A percentile compares a stretch with the other conserved stretches of the same genome.
These are phyloP conservation scores for Pherbina coryleti DNA, from an alignment of 2,888 invertebrate genomes.

Conservation along the genomic window DNA sequence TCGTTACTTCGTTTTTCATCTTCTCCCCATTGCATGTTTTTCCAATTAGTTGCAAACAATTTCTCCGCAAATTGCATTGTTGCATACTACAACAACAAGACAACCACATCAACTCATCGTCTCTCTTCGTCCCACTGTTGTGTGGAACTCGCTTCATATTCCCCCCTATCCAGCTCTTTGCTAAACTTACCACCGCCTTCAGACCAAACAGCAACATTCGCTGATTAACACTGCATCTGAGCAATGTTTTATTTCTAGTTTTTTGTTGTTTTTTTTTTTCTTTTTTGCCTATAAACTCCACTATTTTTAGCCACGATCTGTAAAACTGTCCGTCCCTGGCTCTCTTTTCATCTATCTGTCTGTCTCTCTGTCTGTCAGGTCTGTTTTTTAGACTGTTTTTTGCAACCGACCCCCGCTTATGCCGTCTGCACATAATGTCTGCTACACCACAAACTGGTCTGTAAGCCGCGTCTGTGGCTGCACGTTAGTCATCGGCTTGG, in stretches of 20 bases:
- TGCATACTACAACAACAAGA: slow-evolving; percentile 36
- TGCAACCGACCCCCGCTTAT: background rate
- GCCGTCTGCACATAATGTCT: background rate
- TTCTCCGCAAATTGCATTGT: slow-evolving; percentile 39
- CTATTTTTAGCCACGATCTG: slow-evolving; percentile 9
- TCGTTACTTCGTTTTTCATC: background rate
- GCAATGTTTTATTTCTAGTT: background rate
- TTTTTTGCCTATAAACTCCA: background rate
- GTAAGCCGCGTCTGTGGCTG: background rate
- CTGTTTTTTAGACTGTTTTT: background rate
- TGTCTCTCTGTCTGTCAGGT: background rate
- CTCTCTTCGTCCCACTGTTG: background rate
- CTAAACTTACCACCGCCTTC: slow-evolving; percentile 7
- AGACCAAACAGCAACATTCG: background rate
- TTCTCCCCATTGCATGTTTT: slow-evolving; percentile 16
- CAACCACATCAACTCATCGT: background rate
- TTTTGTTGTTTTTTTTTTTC: background rate
- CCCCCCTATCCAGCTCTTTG: background rate
- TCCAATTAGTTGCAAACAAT: slow-evolving; percentile 48
- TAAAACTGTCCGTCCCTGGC: background rate
- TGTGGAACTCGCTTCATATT: background rate
- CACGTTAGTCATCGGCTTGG: slow-evolving; percentile 27
- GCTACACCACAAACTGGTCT: background rate
- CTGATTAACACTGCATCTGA: background rate
- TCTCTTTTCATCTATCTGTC: background rate